A percentile compares a stretch with the other conserved stretches of the same genome.
Conservation (phyloP, 2,888 invertebrate species). For the Oxytorus armatus region DNA sequence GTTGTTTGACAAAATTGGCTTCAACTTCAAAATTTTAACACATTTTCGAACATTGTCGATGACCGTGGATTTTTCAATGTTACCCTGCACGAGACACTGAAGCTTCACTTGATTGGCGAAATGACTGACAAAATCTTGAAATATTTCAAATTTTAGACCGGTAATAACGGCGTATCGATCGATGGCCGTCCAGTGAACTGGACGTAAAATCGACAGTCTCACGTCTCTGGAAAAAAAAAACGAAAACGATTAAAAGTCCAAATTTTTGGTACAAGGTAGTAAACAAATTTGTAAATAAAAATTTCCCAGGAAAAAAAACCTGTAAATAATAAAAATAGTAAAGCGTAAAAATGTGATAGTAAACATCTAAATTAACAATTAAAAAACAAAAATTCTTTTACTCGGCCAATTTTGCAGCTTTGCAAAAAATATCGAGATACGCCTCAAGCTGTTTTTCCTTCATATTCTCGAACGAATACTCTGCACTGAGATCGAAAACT, state of each 20-base stretch:
- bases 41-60: slow-evolving; percentile 87
- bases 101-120: slow-evolving; percentile 88
- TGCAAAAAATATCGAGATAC: no score
- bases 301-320: no score
- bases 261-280: no score
- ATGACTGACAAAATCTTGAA: slow-evolving; percentile 87
- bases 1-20: slow-evolving; percentile 83
- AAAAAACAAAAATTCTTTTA: no score
- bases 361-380: no score
- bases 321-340: no score
- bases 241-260: no score
- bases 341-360: no score
- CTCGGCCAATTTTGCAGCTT: no score
- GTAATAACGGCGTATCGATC: slow-evolving; percentile 88
- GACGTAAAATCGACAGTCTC: slow-evolving; percentile 88
- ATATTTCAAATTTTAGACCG: slow-evolving; percentile 86
- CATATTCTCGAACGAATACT: slow-evolving; percentile 1
- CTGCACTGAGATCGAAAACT: neutral
- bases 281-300: no score
- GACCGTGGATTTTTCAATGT: slow-evolving; percentile 89
- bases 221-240: slow-evolving; percentile 86
- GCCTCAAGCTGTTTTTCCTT: neutral
- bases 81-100: slow-evolving; percentile 92
- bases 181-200: slow-evolving; percentile 88
- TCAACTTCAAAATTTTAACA: slow-evolving; percentile 86